A percentile compares a stretch with the other conserved stretches of the same genome.
Evolutionary conservation across 2,888 invertebrate genomes (phyloP).

Genomic region (Campoletis raptor): DNA sequence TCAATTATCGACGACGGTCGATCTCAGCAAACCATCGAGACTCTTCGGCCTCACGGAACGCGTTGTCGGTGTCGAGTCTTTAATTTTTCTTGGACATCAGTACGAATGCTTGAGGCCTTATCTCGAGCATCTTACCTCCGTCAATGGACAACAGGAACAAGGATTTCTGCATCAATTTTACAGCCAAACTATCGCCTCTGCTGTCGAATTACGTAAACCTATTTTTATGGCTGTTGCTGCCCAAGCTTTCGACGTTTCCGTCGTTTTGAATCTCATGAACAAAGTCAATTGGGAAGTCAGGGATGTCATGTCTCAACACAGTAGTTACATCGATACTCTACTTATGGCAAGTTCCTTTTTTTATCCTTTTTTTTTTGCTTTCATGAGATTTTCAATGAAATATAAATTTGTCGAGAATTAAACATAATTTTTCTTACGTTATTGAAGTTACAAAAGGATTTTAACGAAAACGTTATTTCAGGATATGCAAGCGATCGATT

Average conservation of each 20-base stretch:
- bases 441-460: too few species aligned
- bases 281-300: slow-evolving; percentile 98
- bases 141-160: slow-evolving; percentile 88
- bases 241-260: slow-evolving; percentile 91
- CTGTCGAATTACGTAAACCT: slow-evolving; percentile 91
- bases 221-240: slow-evolving; percentile 95
- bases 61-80: slow-evolving; percentile 96
- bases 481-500: slow-evolving; percentile 92
- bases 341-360: slow-evolving; percentile 86
- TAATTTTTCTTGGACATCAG: slow-evolving; percentile 95
- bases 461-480: slow-evolving; percentile 78
- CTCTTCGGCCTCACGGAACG: slow-evolving; percentile 94
- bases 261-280: slow-evolving; percentile 93
- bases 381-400: neutral
- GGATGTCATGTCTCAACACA: slow-evolving; percentile 98
- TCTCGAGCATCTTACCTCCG: slow-evolving; percentile 91
- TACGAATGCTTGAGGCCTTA: slow-evolving; percentile 94
- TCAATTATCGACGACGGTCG: slow-evolving; percentile 88
- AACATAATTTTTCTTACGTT: too few species aligned
- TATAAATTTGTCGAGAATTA: neutral
- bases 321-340: slow-evolving; percentile 93
- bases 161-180: slow-evolving; percentile 90
- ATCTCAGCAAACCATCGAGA: slow-evolving; percentile 89
- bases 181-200: slow-evolving; percentile 90
- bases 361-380: neutral